A percentile compares a stretch with the other conserved stretches of the same genome.
Conservation (phyloP, 2,888 invertebrate genomes). For the Drosophila kanekoi region DNA sequence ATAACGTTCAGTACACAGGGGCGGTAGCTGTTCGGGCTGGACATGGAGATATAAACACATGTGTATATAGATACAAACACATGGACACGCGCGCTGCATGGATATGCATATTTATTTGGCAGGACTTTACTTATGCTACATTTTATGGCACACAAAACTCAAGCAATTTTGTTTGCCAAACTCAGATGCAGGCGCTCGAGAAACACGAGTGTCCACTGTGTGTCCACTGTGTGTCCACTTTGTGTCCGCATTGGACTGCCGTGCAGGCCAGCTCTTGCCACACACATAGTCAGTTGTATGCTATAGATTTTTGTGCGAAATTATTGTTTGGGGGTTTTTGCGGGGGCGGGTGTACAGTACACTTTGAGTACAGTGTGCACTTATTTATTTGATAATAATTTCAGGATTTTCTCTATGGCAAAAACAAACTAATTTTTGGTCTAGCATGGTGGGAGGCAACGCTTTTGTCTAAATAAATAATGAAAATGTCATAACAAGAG, state of each 20-base stretch:
- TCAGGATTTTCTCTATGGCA: conserved; percentile 35
- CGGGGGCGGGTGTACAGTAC: neutral
- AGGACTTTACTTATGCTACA: conserved; percentile 79
- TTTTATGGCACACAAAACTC: conserved; percentile 52
- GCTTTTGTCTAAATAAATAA: conserved; percentile 78
- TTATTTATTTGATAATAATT: conserved; percentile 80
- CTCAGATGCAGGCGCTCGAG: conserved; percentile 57
- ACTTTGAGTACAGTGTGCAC: conserved; percentile 32
- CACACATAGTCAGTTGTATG: too few relatives aligned
- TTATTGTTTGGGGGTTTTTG: conserved; percentile 1
- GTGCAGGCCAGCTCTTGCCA: too few relatives aligned
- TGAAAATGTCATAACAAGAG: conserved; percentile 78
- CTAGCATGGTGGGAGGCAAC: conserved; percentile 31
- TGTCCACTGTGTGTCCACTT: conserved; percentile 11
- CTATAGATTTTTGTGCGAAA: conserved; percentile 49
- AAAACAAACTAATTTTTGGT: conserved; percentile 70
- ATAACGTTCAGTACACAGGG: conserved; percentile 31
- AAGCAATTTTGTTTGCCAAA: conserved; percentile 69
- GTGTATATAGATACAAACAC: conserved; percentile 9
- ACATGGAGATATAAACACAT: conserved; percentile 30
- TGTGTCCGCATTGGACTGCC: too few relatives aligned
- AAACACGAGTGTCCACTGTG: conserved; percentile 18
- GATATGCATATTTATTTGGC: conserved; percentile 76
- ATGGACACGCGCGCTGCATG: conserved; percentile 44
- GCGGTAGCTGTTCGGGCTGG: neutral